A percentile compares a stretch with the other conserved stretches of the same genome.
These are phyloP conservation scores for Cassiopea xamachana DNA, from an alignment of 30 jellyfish, hydroid and myxozoan species.

Conservation along the genomic window DNA sequence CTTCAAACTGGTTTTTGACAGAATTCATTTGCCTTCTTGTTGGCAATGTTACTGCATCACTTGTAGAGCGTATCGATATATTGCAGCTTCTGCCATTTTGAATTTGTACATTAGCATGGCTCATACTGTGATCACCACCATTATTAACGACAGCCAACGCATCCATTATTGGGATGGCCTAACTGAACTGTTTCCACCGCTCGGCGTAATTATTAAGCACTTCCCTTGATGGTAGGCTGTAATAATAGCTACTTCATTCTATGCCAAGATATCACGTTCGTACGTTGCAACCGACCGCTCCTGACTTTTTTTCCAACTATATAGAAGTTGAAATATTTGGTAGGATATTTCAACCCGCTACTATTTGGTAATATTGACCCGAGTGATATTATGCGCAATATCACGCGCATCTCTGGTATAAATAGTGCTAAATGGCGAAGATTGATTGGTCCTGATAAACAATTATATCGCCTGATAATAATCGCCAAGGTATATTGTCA, in stretches of 20 bases:
- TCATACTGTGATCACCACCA: not conserved
- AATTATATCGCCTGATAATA: not conserved
- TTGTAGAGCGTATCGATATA: not conserved
- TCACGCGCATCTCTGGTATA: constrained; percentile 27
- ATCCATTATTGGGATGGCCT: not conserved
- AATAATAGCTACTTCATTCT: not conserved
- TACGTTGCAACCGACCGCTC: not conserved
- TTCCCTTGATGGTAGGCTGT: not conserved
- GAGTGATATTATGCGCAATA: constrained; percentile 46
- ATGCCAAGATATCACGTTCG: not conserved
- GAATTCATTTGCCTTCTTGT: constrained; percentile 70
- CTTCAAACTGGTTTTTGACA: constrained; percentile 70
- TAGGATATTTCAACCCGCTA: not conserved
- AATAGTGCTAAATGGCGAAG: not conserved
- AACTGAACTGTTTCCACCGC: not conserved
- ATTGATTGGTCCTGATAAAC: not conserved
- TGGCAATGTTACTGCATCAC: constrained; percentile 37
- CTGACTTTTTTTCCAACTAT: not conserved
- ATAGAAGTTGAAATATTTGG: not conserved
- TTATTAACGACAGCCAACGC: not conserved
- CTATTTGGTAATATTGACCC: constrained; percentile 48
- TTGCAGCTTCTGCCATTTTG: not conserved
- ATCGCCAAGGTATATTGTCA: not conserved
- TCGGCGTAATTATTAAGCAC: not conserved
- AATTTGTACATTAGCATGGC: not conserved